phyloP scores from a whole-genome alignment of 2,797 vertebrate genomes.

The Tolypeutes matacus region DNA sequence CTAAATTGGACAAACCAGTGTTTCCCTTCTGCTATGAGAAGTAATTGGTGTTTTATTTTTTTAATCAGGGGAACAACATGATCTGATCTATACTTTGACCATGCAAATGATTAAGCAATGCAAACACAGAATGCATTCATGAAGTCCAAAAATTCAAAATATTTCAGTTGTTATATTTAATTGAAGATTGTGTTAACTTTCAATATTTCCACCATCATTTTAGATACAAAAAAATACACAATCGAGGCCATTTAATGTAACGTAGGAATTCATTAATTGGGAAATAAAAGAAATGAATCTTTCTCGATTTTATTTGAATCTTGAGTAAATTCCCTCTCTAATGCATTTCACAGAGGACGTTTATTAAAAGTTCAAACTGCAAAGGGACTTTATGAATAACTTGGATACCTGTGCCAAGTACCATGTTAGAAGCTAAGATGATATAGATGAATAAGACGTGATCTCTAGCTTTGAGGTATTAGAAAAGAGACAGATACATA shows the following conservation, averaged over 20 bases:
- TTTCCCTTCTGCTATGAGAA: not conserved
- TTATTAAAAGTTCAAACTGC: slow-evolving; percentile 43
- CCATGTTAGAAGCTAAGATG: not conserved
- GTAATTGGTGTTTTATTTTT: not conserved
- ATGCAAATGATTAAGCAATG: not conserved
- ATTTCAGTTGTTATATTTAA: not conserved
- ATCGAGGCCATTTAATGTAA: not conserved
- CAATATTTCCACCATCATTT: not conserved
- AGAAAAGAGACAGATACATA: not conserved
- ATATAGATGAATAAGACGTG: not conserved
- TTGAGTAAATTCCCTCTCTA: slow-evolving; percentile 43
- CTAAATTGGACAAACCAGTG: no score
- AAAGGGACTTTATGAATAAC: not conserved
- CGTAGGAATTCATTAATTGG: not conserved
- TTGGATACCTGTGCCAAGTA: not conserved
- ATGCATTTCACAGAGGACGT: not conserved
- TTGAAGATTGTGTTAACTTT: not conserved
- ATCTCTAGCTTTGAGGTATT: slow-evolving; percentile 21
- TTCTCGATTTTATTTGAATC: slow-evolving; percentile 45
- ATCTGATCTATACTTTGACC: not conserved
- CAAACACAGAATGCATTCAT: not conserved
- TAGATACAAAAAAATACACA: slow-evolving; percentile 6
- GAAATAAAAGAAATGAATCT: slow-evolving; percentile 45
- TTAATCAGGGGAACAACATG: not conserved
- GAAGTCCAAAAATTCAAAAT: not conserved